These are phyloP conservation scores for Alethe diademata DNA, from an alignment of 2,113 vertebrate genomes.

Conservation along the genomic window DNA sequence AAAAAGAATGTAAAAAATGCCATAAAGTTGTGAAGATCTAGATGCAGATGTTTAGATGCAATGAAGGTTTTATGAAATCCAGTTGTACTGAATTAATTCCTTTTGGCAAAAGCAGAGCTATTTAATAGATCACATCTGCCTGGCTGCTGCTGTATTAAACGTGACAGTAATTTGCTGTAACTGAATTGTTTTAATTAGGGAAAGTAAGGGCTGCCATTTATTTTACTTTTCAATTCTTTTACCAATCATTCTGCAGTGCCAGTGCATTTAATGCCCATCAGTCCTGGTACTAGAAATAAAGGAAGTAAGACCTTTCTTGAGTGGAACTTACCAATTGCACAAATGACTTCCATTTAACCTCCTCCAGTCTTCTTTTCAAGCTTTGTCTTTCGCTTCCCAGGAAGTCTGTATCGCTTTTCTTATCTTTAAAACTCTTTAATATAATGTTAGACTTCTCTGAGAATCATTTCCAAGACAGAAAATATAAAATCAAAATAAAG, in stretches of 20 bases:
- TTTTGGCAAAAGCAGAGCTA: background rate
- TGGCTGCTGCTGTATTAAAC: background rate
- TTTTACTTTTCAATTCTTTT: background rate
- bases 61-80: background rate
- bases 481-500: background rate
- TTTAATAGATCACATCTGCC: constrained; percentile 28
- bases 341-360: background rate
- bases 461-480: background rate
- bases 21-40: background rate
- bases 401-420: background rate
- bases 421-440: background rate
- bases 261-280: background rate
- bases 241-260: background rate
- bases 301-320: background rate
- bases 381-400: background rate
- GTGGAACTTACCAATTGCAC: background rate
- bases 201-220: constrained; percentile 2
- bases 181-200: constrained; percentile 40
- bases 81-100: background rate
- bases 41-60: background rate
- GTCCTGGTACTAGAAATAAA: background rate
- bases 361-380: background rate
- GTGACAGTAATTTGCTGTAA: constrained; percentile 13
- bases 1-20: background rate
- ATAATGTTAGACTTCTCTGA: background rate